Evolutionary conservation across 2,888 invertebrate species (phyloP), one percentile per base, ranked within the genome.

Genomic region (Tetragonula carbonaria): DNA sequence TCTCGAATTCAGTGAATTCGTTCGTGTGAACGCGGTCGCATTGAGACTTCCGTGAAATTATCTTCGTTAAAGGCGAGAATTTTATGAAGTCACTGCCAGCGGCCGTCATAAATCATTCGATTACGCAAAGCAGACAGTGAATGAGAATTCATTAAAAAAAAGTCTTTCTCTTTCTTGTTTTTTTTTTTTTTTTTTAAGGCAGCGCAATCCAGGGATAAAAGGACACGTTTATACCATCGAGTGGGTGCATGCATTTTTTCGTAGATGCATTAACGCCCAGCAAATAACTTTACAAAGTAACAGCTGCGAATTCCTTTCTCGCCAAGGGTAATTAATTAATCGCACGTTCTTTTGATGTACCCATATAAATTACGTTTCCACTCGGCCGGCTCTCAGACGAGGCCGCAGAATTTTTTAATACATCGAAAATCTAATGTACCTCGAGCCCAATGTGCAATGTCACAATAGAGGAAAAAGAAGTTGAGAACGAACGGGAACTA

Each of bases 341-440:
- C 77, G 78, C 62, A 55, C 75, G 76, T 63, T 45, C 82, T 88
- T 86, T 88, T 86, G 84, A 84, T 80, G 84, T 74, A 63, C 72
- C 80, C 75, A 72, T 84, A 78, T 88, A 88, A 88, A 88, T 88
- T 84, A 80, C 72, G 21, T 67, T 57, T 23, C 71, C 86, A 76
- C 55, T 88, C 74, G 21, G 45, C 21, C 50, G 11, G 72, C 86
- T 82, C 76, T 83, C 80, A 51, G 76, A 51, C 76, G 59, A 18
- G 53, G 53, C 74, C 63, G 45, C 55, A 51, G 66, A 67, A 70
- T 77, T 70, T 88, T 87, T 78, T 84, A 84, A 88, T 82, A 80
- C 67, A 82, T 82, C 80, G 76, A 65, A 75, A 78, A 82, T 65
- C 70, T 84, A 82, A 80, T 78, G 59, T 55, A 38, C 65, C 23